Evolutionary conservation across 2,888 invertebrate genomes (phyloP), one percentile per base, ranked within the genome.

Genomic region (Leucania comma): DNA sequence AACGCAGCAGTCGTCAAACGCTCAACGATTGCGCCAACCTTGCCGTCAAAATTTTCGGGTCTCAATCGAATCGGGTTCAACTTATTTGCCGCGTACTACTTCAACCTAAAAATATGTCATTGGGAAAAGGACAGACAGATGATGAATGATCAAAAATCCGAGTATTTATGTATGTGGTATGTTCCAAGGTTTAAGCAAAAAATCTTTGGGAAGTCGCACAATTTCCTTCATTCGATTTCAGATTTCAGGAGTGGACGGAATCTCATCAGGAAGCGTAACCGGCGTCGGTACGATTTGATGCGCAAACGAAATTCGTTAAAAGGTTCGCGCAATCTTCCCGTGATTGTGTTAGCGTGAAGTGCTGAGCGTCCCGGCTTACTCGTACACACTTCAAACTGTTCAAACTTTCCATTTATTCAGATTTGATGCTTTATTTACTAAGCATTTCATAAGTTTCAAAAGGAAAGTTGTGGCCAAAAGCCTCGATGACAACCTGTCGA

Each of bases 281-380:
- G 17, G 12, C 9, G 38, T 12, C 12, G 17, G n/a, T 51, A 20
- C 50, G 42, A 53, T 53, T 68, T 50, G 58, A 35, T 14, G 46
- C 12, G 26, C 46, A 56, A 63, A 69, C 58, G 24, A 63, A 68
- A 50, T 66, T 79, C 24, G 48, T 60, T 60, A 24, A 50, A 66
- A 65, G 65, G 51, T 57, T 63, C 54, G 22, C 29, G 65, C 38
- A 50, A 66, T 56, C 42, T 54, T 24, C 26, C 10, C 6, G 59
- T 46, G 62, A 73, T 57, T 51, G 50, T 32, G 56, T 68, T 80
- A 60, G 20, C 53, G 26, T 1, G n/a, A 62, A 26, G 20, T 50
- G 17, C 42, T 22, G n/a, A 50, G 50, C 32, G 3, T 17, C 10
- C 42, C 35, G 12, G 46, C 32, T 51, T 22, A 22, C n/a, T n/a